Evolutionary conservation across 2,113 vertebrate genomes (phyloP).

Genomic region (Gymnobelideus leadbeateri): DNA sequence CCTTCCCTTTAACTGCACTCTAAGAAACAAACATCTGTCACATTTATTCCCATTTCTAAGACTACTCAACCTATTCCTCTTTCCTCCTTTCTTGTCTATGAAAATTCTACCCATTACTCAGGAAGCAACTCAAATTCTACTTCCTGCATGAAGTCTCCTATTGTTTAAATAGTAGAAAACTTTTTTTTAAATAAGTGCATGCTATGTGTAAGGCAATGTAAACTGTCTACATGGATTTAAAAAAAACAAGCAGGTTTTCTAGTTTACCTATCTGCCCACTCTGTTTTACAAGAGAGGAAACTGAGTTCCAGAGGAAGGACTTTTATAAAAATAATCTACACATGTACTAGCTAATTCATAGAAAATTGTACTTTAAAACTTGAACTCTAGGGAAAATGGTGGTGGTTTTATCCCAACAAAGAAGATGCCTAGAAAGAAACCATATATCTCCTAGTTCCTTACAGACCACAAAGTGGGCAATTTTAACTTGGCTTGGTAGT

Average conservation of each 20-base stretch:
- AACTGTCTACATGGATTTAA: not conserved
- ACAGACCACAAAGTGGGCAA: not conserved
- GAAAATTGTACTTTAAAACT: not conserved
- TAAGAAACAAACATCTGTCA: not conserved
- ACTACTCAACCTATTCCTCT: not conserved
- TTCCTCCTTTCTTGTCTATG: not conserved
- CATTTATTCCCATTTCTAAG: not conserved
- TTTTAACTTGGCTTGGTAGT: not conserved
- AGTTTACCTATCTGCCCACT: not conserved
- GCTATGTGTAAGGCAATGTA: not conserved
- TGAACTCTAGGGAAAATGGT: not conserved
- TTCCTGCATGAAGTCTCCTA: not conserved
- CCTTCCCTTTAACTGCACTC: not conserved
- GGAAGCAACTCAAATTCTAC: not conserved
- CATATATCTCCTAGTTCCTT: not conserved
- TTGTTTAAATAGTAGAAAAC: not conserved
- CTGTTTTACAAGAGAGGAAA: not conserved
- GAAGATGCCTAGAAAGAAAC: not conserved
- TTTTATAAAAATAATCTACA: not conserved
- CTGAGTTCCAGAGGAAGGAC: not conserved
- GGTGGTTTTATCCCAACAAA: not conserved
- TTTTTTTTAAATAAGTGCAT: not conserved
- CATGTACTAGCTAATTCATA: not conserved
- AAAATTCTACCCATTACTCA: no score
- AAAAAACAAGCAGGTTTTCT: not conserved